These are phyloP conservation scores for Horisme vitalbata DNA, from an alignment of 2,888 invertebrate species.

Conservation along the genomic window DNA sequence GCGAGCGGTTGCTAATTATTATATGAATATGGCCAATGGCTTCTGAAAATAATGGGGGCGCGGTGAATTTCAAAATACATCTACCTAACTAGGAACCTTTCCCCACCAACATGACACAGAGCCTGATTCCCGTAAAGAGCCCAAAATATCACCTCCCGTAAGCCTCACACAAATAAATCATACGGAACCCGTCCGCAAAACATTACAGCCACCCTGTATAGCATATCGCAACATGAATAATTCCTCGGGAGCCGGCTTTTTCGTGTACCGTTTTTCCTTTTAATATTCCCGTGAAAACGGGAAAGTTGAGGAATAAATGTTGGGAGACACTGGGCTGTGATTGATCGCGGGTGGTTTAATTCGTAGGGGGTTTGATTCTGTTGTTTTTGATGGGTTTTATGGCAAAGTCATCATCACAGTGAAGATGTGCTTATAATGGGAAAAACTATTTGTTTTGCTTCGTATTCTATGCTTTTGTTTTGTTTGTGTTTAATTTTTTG, in stretches of 20 bases:
- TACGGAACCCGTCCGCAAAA: slow-evolving; percentile 24
- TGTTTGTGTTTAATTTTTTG: too few relatives aligned
- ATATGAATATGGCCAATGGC: too few relatives aligned
- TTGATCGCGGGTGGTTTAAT: slow-evolving; percentile 65
- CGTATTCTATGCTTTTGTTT: too few relatives aligned
- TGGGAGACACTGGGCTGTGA: slow-evolving; percentile 70
- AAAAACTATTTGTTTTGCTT: too few relatives aligned
- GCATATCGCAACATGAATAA: slow-evolving; percentile 55
- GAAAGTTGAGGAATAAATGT: slow-evolving; percentile 61
- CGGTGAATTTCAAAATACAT: too few relatives aligned
- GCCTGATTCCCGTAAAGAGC: background rate
- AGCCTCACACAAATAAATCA: slow-evolving; percentile 19
- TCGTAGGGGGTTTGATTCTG: slow-evolving; percentile 32
- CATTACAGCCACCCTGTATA: slow-evolving; percentile 21
- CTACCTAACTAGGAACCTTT: too few relatives aligned
- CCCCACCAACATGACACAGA: slow-evolving; percentile 1
- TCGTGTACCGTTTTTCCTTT: slow-evolving; percentile 59
- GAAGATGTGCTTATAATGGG: too few relatives aligned
- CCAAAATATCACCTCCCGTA: slow-evolving; percentile 7
- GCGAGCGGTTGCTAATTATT: too few relatives aligned
- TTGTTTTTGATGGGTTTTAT: slow-evolving; percentile 3
- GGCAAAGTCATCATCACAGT: too few relatives aligned
- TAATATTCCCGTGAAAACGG: slow-evolving; percentile 57
- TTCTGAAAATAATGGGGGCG: too few relatives aligned
- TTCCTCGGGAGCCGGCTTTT: slow-evolving; percentile 45